Evolutionary conservation across 2,113 vertebrate genomes (phyloP), one percentile per base, ranked within the genome.

Genomic region (Callionymus lyra): DNA sequence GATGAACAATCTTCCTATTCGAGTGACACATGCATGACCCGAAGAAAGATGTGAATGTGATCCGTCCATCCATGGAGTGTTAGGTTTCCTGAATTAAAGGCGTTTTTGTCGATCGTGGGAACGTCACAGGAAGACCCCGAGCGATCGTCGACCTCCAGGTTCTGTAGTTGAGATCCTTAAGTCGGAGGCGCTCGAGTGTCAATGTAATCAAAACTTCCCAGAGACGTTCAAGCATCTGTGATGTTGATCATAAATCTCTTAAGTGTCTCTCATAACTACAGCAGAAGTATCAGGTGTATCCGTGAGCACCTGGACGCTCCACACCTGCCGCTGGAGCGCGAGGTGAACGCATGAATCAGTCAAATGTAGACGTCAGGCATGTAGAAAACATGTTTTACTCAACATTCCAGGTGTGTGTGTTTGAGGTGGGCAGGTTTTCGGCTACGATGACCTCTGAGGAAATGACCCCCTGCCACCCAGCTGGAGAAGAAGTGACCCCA

Each of bases 261-360:
- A 45, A 44, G 59, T 53, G 63, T 51, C 37, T 49, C 9, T 14
- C 35, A 49, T 43, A 65, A 40, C 31, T 15, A 16, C 38, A 37
- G 13, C 41, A 54, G 55, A 27, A 34, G 40, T 59, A 56, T 65
- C 55, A 47, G 49, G 51, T 58, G 41, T 46, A 56, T 34, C 19
- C 12, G 40, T 4, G 12, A 40, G 63, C 77, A 81, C 73, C 81
- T 70, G 79, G 82, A 36, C 54, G 0, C 16, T 50, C 55, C 65
- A 74, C 74, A 80, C 70, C 77, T 74, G 71, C 68, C 33, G 35
- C 41, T 5, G 21, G 39, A 60, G 36, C 63, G 55, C 55, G 53
- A 45, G 65, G 62, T 65, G 45, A 61, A 72, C 63, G 61, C 51
- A 80, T 74, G 64, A 82, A 80, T 82, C 77, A 78, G 69, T 68